Conservation (phyloP, 2,113 vertebrate species). For the Canis aureus region DNA sequence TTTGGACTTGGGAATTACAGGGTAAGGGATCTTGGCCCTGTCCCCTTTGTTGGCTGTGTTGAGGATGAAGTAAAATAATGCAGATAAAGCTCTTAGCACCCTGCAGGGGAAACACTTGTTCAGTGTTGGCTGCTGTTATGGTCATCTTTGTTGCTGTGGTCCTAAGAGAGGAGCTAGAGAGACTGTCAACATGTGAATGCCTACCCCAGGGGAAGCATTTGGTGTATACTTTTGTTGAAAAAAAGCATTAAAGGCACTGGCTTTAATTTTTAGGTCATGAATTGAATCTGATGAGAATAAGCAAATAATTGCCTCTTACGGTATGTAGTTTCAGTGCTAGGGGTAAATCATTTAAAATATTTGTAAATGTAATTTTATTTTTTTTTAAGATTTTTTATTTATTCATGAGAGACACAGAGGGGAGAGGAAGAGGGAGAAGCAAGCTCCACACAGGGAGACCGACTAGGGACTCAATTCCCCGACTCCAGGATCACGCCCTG, state of each 20-base stretch:
- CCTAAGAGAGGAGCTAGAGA: constrained; percentile 4
- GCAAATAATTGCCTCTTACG: not conserved
- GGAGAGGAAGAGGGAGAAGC: too few species aligned
- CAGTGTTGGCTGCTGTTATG: not conserved
- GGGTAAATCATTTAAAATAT: not conserved
- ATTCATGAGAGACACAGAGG: too few species aligned
- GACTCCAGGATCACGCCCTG: too few species aligned
- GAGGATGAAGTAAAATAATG: not conserved
- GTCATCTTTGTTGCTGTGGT: not conserved
- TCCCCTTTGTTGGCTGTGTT: not conserved
- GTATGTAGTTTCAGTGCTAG: constrained; percentile 11
- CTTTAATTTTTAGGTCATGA: constrained; percentile 38
- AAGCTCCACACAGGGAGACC: too few species aligned
- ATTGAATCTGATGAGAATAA: not conserved
- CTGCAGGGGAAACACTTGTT: not conserved
- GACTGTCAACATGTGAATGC: not conserved
- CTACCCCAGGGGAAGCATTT: not conserved
- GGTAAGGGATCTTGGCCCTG: not conserved
- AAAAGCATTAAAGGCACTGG: not conserved
- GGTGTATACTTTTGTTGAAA: not conserved
- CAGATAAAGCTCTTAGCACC: not conserved
- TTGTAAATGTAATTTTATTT: not conserved
- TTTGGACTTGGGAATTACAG: not conserved
- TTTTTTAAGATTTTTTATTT: too few species aligned
- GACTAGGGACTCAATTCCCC: too few species aligned